phyloP scores from a whole-genome alignment of 2,797 vertebrate genomes.

The Muscicapa comitata region DNA sequence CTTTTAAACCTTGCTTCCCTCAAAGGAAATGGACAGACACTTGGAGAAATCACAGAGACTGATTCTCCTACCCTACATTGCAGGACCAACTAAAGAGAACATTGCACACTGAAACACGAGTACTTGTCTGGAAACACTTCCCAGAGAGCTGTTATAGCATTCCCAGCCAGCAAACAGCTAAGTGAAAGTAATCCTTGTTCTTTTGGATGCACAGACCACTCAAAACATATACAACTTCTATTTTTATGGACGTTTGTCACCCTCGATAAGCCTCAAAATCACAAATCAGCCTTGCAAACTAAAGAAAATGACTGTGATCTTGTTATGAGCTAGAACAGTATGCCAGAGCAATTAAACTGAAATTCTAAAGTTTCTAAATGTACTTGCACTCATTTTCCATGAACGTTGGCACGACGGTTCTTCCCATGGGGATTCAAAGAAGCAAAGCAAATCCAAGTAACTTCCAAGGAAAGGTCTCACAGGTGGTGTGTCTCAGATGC shows the following conservation, averaged over 20 bases:
- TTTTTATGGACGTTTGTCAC: not conserved
- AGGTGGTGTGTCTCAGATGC: too few species aligned
- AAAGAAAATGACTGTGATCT: not conserved
- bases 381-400: too few species aligned
- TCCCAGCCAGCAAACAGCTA: not conserved
- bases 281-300: not conserved
- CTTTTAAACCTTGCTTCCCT: not conserved
- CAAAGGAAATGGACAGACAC: not conserved
- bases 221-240: not conserved
- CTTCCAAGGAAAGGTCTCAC: too few species aligned
- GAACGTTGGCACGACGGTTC: too few species aligned
- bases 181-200: not conserved
- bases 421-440: too few species aligned
- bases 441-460: too few species aligned
- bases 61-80: not conserved
- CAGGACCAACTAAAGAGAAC: not conserved
- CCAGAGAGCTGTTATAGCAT: not conserved
- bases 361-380: not conserved
- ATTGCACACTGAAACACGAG: not conserved
- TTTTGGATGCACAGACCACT: not conserved
- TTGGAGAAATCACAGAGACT: not conserved
- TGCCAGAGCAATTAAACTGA: not conserved
- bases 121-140: not conserved
- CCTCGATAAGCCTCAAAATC: not conserved
- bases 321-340: not conserved